Percentiles rank a stretch among this genome's conserved stretches.
Evolutionary conservation across 2,113 vertebrate genomes (phyloP).

Genomic region (Bungarus multicinctus): DNA sequence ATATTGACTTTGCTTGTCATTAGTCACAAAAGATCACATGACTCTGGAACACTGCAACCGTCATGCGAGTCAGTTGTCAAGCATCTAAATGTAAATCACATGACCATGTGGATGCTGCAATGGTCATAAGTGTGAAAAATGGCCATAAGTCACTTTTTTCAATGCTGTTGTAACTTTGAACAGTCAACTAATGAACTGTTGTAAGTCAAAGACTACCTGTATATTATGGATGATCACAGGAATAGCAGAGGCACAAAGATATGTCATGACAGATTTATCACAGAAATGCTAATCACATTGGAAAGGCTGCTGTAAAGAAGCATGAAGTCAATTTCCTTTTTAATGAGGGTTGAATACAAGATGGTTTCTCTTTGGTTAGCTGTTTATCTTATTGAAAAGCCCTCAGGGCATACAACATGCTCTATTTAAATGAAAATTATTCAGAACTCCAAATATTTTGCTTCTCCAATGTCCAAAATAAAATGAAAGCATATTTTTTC

Average conservation of each 20-base stretch:
- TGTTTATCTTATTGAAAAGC: not conserved
- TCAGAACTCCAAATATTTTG: not conserved
- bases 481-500: not conserved
- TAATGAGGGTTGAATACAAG: not conserved
- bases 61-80: too few relatives aligned
- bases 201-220: too few relatives aligned
- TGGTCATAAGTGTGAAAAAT: too few relatives aligned
- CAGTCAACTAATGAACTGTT: too few relatives aligned
- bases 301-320: not conserved
- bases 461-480: not conserved
- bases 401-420: not conserved
- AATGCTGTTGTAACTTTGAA: too few relatives aligned
- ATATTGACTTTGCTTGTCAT: too few relatives aligned
- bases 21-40: too few relatives aligned
- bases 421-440: not conserved
- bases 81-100: too few relatives aligned
- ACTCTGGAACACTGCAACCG: too few relatives aligned
- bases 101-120: too few relatives aligned
- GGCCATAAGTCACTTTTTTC: too few relatives aligned
- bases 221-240: not conserved
- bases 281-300: not conserved
- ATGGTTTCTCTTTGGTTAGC: not conserved
- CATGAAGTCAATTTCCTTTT: not conserved
- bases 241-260: not conserved
- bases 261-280: not conserved